Conservation (phyloP, 1,140 invertebrate species). For the Vanessa tameamea region DNA sequence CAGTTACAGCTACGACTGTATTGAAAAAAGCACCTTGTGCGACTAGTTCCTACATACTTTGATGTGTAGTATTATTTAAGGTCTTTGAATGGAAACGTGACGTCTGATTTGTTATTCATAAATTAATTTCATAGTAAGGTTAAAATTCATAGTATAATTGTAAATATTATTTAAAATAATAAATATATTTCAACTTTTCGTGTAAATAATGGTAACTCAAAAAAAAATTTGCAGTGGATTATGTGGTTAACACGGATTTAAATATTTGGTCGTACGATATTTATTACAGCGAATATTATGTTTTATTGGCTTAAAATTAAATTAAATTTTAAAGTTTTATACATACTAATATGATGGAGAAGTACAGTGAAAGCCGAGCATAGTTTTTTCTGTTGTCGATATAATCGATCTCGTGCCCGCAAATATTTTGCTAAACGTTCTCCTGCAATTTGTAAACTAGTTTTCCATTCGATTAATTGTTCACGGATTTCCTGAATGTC, state of each 20-base stretch:
- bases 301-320: too few relatives aligned
- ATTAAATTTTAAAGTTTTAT: constrained; percentile 1
- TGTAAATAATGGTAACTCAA: too few relatives aligned
- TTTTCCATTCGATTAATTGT: constrained; percentile 54
- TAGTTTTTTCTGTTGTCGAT: constrained; percentile 66
- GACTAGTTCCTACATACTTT: constrained; percentile 37
- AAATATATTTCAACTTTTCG: too few relatives aligned
- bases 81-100: constrained; percentile 55
- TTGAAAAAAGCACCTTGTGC: constrained; percentile 40
- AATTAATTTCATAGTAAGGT: not conserved
- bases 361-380: constrained; percentile 70
- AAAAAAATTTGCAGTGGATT: too few relatives aligned
- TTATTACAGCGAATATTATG: too few relatives aligned
- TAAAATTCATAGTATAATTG: not conserved
- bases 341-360: constrained; percentile 67
- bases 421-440: constrained; percentile 63
- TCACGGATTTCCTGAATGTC: constrained; percentile 56
- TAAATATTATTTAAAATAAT: not conserved
- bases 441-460: constrained; percentile 55
- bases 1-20: constrained; percentile 50
- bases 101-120: constrained; percentile 18
- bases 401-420: constrained; percentile 57
- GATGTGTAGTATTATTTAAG: constrained; percentile 61
- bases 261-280: too few relatives aligned
- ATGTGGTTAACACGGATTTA: too few relatives aligned